Evolutionary conservation across 2,113 vertebrate species (phyloP).

Genomic region (Panthera uncia): DNA sequence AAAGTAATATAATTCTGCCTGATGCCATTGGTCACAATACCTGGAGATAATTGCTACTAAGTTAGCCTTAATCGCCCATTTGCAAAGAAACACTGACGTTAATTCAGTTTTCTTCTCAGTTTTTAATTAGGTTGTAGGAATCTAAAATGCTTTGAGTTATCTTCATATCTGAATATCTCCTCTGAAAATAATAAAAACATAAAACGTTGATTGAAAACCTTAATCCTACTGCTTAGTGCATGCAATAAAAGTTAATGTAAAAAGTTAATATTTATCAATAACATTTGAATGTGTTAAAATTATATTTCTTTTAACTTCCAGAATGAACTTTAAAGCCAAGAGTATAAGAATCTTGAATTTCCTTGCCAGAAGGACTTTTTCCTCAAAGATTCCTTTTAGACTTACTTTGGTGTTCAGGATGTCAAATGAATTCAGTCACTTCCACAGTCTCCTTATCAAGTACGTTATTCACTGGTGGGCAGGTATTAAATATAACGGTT

Average conservation of each 20-base stretch:
- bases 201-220: slow-evolving; percentile 13
- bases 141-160: neutral
- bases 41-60: neutral
- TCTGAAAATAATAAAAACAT: slow-evolving; percentile 26
- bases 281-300: neutral
- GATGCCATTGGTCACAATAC: neutral
- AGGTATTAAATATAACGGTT: slow-evolving; percentile 88
- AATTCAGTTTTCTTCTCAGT: neutral
- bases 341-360: slow-evolving; percentile 48
- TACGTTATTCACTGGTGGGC: rapidly evolving
- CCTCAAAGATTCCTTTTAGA: slow-evolving; percentile 32
- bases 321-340: slow-evolving; percentile 51
- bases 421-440: slow-evolving; percentile 90
- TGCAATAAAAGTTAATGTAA: slow-evolving; percentile 11
- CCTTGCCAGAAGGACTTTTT: slow-evolving; percentile 17
- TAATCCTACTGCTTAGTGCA: neutral
- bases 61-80: neutral
- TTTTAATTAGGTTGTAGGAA: neutral
- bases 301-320: neutral
- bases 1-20: neutral
- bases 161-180: slow-evolving; percentile 1
- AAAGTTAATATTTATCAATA: neutral
- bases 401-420: slow-evolving; percentile 78
- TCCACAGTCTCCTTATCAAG: slow-evolving; percentile 58
- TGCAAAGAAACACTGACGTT: slow-evolving; percentile 1